These are phyloP conservation scores for Brachionus asplanchnoidis DNA, from an alignment of 1,140 invertebrate species.

Conservation along the genomic window DNA sequence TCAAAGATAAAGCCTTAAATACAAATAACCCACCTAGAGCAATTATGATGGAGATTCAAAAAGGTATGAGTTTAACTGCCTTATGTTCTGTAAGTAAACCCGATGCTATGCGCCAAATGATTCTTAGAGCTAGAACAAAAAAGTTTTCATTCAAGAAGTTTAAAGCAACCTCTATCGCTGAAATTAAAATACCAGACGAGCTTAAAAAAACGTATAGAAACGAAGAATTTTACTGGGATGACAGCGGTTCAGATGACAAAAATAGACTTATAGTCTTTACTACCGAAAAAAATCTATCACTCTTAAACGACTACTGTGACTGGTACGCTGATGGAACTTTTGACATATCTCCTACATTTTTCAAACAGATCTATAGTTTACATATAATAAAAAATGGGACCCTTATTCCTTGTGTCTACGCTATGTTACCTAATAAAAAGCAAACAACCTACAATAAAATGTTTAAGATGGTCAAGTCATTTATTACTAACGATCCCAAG, in stretches of 20 bases:
- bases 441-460: no score
- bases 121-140: neutral
- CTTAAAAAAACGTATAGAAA: neutral
- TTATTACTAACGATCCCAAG: no score
- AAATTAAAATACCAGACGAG: neutral
- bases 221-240: constrained; percentile 18
- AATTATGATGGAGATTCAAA: neutral
- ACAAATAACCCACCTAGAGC: neutral
- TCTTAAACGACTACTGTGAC: neutral
- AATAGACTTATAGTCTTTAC: neutral
- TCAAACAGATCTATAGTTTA: neutral
- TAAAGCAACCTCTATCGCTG: neutral
- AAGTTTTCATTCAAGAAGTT: constrained; percentile 9
- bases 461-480: no score
- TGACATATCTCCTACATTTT: neutral
- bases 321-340: constrained; percentile 11
- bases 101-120: neutral
- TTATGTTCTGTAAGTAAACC: neutral
- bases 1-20: neutral
- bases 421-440: neutral
- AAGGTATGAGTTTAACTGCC: neutral
- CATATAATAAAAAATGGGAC: neutral
- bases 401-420: neutral
- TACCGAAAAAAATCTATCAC: neutral
- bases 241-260: neutral